Evolutionary conservation across 2,113 vertebrate species (phyloP), one percentile per base, ranked within the genome.

Genomic region (Chaenogobius annularis): DNA sequence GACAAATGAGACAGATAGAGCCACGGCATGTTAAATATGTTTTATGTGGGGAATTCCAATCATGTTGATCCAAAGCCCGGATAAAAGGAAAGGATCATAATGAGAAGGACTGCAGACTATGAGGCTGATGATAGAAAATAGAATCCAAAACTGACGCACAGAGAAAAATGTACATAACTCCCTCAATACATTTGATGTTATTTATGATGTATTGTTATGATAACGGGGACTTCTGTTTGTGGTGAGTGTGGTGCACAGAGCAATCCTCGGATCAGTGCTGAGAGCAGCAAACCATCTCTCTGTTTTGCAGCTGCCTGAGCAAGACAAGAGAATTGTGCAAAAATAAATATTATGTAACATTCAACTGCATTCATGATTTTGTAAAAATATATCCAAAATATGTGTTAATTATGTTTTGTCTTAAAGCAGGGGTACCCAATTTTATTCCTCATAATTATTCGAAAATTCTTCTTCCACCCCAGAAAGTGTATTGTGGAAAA

Each of bases 251-350:
- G 44, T 71, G 68, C 37, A 47, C 71, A 75, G 59, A 73, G 76
- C 79, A 74, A 74, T 74, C 62, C 64, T 64, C 62, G 79, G 83
- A 89, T 88, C 81, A 78, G 69, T 74, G 81, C 79, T 78, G 70
- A 78, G 69, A 70, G 76, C 47, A 74, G 72, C 79, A 52, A 69
- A 74, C 73, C 11, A 43, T 75, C 47, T 70, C 70, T 44, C 4
- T 58, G 43, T 69, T 86, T 66, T 66, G 72, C 68, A 71, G 78
- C 80, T 55, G 56, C 31, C 19, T 50, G 14, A 72, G 77, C 11
- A 66, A 50, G 72, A 62, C 37, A 50, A 47, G 31, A 23, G 26
- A 66, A 55, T 61, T 54, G 70, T 31, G 61, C 19, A 73, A 61
- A 73, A 73, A 71, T 61, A 47, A 75, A 83, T 48, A 40, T 56